Base-by-base conservation (phyloP, 2,797 vertebrate genomes). In the Balearica regulorum region DNA sequence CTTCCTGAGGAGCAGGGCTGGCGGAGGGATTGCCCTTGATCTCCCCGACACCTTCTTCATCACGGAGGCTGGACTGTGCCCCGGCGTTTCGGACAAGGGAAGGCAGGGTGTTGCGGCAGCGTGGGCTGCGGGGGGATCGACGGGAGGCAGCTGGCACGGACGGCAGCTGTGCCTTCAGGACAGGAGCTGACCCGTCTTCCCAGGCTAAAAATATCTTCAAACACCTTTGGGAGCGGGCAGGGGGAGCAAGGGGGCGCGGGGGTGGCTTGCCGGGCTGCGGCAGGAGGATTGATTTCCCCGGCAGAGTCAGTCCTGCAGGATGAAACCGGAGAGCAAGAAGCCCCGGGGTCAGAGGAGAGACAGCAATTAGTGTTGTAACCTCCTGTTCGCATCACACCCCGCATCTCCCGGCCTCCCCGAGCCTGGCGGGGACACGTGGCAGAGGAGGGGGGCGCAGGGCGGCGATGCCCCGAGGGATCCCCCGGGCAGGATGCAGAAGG, bases 181-280 rank as follows among this genome's bases (percentile, higher is more conserved):
- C 1, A 2, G 71, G 87, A 75, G 46, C 43, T 29, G 70, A 66
- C 18, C 28, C 31, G 0, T 41, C 65, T 95, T 85, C 76, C 89
- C 1, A 17, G 46, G 87, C 78, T 93, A 88, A 93, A 96, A 94
- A 97, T 96, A 95, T 29, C 92, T 61, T 88, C 48, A 7, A 82
- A 31, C 37, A 64, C 85, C 91, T 54, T 46, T 29, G 92, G 93
- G 79, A 82, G 20, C 5, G 1, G 29, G 6, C 18, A 12, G 54
- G 29, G 60, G 39, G 13, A 35, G 39, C 61, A 49, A 39, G 62
- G 39, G 69, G 35, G 25, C 1, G 5, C 2, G 49, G 48, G 60
- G 93, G n/a, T 2, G 5, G 46, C 48, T 57, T 29, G 64, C n/a
- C 0, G 1, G 61, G 39, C 66, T 49, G 51, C 2, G 2, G 61